Percentiles rank a stretch among this genome's conserved stretches.
Evolutionary conservation across 2,797 vertebrate genomes (phyloP).

Genomic region (Premnoplex brunnescens): DNA sequence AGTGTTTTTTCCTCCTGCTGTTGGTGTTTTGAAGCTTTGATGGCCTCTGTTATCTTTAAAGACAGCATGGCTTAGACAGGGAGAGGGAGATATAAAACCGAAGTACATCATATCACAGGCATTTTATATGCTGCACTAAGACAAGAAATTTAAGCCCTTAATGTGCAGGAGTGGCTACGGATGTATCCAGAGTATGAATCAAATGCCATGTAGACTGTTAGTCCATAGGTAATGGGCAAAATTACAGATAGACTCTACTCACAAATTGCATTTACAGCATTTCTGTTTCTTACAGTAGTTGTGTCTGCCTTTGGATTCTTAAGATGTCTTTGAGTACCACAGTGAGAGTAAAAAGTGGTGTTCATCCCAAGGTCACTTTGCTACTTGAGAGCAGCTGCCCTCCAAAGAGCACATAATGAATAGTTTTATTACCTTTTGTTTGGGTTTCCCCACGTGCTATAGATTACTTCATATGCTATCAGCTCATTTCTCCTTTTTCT

Average conservation of each 20-base stretch:
- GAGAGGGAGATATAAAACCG: background rate
- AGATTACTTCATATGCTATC: background rate
- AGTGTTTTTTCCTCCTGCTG: background rate
- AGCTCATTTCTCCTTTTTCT: background rate
- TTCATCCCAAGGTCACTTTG: constrained; percentile 8
- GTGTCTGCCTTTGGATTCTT: background rate
- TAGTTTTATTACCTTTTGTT: background rate
- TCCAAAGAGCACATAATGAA: constrained; percentile 21
- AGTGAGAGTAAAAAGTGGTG: background rate
- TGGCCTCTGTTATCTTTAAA: background rate
- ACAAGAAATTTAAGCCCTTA: background rate
- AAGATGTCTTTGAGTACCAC: background rate
- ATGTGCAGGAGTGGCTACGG: background rate
- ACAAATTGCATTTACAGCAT: background rate
- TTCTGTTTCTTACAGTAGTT: background rate
- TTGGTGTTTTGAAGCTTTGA: background rate
- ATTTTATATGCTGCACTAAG: background rate
- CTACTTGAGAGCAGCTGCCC: background rate
- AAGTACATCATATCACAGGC: background rate
- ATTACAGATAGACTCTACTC: background rate
- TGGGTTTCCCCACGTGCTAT: background rate
- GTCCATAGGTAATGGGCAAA: background rate
- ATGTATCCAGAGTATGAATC: background rate
- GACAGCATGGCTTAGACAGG: background rate
- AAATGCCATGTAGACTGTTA: background rate